Conservation (phyloP, 1,140 invertebrate genomes). For the Probaryconus sp. region DNA sequence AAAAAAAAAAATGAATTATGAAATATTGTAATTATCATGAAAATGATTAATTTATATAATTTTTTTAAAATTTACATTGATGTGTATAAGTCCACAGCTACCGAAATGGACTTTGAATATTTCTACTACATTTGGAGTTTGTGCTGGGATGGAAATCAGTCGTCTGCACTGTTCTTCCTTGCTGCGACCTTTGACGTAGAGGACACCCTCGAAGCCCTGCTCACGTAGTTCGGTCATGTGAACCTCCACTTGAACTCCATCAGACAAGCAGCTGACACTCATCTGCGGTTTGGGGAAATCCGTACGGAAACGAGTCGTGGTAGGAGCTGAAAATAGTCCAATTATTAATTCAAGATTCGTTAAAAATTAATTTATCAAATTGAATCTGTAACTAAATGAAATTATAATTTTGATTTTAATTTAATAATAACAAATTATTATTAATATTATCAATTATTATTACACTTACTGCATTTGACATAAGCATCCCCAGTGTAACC, state of each 20-base stretch:
- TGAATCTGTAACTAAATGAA: background rate
- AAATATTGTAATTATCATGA: background rate
- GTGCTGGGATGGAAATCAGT: slow-evolving; percentile 85
- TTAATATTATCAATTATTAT: background rate
- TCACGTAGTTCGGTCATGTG: slow-evolving; percentile 79
- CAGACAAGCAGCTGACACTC: slow-evolving; percentile 92
- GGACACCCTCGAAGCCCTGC: slow-evolving; percentile 91
- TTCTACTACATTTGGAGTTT: slow-evolving; percentile 83
- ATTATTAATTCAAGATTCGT: slow-evolving; percentile 66
- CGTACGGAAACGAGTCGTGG: slow-evolving; percentile 43
- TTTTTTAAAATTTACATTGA: slow-evolving; percentile 84
- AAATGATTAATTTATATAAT: slow-evolving; percentile 1
- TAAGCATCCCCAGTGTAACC: slow-evolving; percentile 85
- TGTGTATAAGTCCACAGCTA: slow-evolving; percentile 92
- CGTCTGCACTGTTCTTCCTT: slow-evolving; percentile 93
- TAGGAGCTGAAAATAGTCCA: slow-evolving; percentile 16
- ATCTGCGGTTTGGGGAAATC: slow-evolving; percentile 92
- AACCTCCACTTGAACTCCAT: slow-evolving; percentile 93
- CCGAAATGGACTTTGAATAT: slow-evolving; percentile 95
- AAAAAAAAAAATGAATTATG: background rate
- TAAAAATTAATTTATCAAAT: slow-evolving; percentile 1
- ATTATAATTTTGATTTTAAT: no score
- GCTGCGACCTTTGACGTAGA: slow-evolving; percentile 96
- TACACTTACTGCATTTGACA: slow-evolving; percentile 81
- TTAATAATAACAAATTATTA: no score